These are phyloP conservation scores for Dolichallabes microphthalmus DNA, from an alignment of 2,113 vertebrate genomes.

Conservation along the genomic window DNA sequence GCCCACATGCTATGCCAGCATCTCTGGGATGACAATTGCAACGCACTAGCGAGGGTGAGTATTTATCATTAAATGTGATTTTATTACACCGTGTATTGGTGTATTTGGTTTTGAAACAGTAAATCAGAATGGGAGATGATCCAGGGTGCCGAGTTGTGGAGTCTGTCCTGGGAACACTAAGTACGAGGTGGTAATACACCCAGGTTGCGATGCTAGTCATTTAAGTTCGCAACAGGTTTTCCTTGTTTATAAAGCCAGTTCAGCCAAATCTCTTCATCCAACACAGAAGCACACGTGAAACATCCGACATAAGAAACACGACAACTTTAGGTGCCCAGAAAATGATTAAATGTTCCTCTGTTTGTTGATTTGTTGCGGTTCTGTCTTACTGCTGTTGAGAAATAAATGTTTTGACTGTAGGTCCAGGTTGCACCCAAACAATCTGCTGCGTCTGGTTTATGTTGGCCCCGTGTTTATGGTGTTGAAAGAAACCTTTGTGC, in stretches of 20 bases:
- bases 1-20: slow-evolving; percentile 73
- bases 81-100: too few relatives aligned
- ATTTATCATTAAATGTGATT: not conserved
- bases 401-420: not conserved
- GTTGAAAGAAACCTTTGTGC: not conserved
- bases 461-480: not conserved
- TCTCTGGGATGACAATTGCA: slow-evolving; percentile 69
- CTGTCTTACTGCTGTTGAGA: not conserved
- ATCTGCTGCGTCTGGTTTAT: not conserved
- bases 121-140: too few relatives aligned
- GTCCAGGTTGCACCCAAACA: not conserved
- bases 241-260: not conserved
- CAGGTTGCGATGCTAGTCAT: too few relatives aligned
- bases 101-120: too few relatives aligned
- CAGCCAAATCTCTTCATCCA: not conserved
- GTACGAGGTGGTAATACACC: too few relatives aligned
- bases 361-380: not conserved
- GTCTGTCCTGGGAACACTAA: too few relatives aligned
- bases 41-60: slow-evolving; percentile 75
- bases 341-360: not conserved
- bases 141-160: too few relatives aligned
- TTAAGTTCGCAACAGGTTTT: too few relatives aligned
- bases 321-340: not conserved
- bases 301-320: not conserved
- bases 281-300: not conserved